These are phyloP conservation scores for Gavia stellata DNA, from an alignment of 2,113 vertebrate genomes.

Conservation along the genomic window DNA sequence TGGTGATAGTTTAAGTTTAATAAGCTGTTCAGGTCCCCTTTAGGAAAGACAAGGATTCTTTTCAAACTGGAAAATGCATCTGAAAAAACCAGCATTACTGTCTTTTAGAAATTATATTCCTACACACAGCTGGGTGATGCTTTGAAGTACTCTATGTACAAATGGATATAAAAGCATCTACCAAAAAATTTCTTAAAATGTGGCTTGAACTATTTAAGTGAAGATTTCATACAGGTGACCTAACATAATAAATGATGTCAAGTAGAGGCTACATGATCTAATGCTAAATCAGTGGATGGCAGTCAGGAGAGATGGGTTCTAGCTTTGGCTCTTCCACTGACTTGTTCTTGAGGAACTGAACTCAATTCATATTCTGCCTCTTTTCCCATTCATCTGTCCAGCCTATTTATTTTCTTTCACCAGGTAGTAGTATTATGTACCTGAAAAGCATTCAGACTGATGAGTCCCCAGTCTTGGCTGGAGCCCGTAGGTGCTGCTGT, in stretches of 20 bases:
- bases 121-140: background rate
- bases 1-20: background rate
- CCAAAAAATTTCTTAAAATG: background rate
- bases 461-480: background rate
- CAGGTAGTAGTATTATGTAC: background rate
- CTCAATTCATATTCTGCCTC: background rate
- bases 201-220: background rate
- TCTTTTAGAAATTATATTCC: background rate
- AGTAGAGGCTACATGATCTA: background rate
- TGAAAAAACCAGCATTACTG: background rate
- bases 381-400: background rate
- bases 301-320: background rate
- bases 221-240: background rate
- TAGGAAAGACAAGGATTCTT: background rate
- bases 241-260: background rate
- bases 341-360: background rate
- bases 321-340: background rate
- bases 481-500: background rate
- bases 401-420: background rate
- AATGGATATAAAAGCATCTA: background rate
- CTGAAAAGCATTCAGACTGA: accelerated
- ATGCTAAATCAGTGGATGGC: background rate
- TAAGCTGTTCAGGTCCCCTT: background rate
- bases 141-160: background rate
- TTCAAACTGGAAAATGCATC: background rate